phyloP scores from a whole-genome alignment of 1,140 invertebrate genomes.

The Lethocerus indicus region DNA sequence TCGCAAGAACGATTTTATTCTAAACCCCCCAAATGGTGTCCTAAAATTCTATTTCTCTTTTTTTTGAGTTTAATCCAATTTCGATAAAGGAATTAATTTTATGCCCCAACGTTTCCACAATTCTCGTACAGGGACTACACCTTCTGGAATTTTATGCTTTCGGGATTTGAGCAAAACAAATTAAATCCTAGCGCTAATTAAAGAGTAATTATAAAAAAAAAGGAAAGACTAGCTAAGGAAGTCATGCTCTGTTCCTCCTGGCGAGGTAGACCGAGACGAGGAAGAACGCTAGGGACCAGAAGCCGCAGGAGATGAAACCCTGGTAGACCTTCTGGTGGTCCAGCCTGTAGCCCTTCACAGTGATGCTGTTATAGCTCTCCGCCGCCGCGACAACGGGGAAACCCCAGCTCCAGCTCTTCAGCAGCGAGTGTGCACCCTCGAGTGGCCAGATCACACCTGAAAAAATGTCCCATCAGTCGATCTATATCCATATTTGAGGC shows the following conservation, averaged over 20 bases:
- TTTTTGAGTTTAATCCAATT: no score
- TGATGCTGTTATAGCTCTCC: constrained; percentile 33
- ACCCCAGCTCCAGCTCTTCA: constrained; percentile 30
- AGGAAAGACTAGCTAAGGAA: no score
- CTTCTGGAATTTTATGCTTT: no score
- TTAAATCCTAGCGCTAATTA: no score
- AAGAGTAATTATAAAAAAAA: no score
- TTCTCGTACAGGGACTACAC: no score
- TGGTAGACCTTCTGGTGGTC: constrained; percentile 28
- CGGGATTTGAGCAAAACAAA: no score
- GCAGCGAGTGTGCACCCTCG: constrained; percentile 35
- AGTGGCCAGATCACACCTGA: constrained; percentile 43
- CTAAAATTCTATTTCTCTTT: no score
- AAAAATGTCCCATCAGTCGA: constrained; percentile 3
- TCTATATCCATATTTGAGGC: background rate
- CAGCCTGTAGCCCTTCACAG: constrained; percentile 34
- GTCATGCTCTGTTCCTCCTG: constrained; percentile 9
- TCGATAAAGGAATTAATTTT: no score
- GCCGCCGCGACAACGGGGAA: constrained; percentile 38
- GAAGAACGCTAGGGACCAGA: constrained; percentile 28
- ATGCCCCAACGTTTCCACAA: no score
- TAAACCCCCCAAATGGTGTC: no score
- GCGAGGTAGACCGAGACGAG: constrained; percentile 9
- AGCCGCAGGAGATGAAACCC: constrained; percentile 30
- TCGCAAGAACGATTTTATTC: no score